Evolutionary conservation across 1,140 invertebrate species (phyloP), one percentile per base, ranked within the genome.

Genomic region (Onthophagus taurus): DNA sequence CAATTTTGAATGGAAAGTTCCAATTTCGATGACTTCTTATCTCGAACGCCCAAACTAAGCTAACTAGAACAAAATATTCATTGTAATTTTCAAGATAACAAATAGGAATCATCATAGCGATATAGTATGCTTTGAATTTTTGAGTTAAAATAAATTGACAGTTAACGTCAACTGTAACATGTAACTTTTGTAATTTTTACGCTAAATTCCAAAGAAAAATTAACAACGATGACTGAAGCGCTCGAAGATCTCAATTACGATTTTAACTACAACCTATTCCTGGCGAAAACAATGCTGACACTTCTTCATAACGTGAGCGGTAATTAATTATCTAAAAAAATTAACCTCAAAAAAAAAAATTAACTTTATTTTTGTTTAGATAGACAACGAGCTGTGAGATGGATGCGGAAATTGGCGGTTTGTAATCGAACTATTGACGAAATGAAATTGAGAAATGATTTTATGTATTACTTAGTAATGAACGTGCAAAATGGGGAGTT

Each of bases 401-500:
- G 71, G 71, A 57, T 72, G 50, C 58, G 61, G 44, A 72, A 71
- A 53, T 42, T 72, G 24, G 49, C 61, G 17, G 51, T 50, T 1
- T 59, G 59, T 37, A 66, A 66, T 33, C 51, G 62, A 43, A 55
- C 59, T 2, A 37, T 67, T 4, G 53, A 61, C 7, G 70, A 71
- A 51, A 70, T 70, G 62, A 63, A 63, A 50, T 53, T 71, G 13
- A 54, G 71, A 14, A 72, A 72, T 45, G 68, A 71, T 50, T 72
- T 71, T 47, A 67, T 72, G 63, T 67, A 68, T 50, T 65, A 68
- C 51, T 53, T 72, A 23, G 64, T 71, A 0, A 46, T 64, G 5
- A 66, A 69, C 53, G 56, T 71, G 16, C 65, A 71, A 44, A 55
- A 57, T 19, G 63, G 64, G 4, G 53, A 64, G 19, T 48, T 72